Evolutionary conservation across 2,888 invertebrate species (phyloP).

Genomic region (Nomada hirtipes): DNA sequence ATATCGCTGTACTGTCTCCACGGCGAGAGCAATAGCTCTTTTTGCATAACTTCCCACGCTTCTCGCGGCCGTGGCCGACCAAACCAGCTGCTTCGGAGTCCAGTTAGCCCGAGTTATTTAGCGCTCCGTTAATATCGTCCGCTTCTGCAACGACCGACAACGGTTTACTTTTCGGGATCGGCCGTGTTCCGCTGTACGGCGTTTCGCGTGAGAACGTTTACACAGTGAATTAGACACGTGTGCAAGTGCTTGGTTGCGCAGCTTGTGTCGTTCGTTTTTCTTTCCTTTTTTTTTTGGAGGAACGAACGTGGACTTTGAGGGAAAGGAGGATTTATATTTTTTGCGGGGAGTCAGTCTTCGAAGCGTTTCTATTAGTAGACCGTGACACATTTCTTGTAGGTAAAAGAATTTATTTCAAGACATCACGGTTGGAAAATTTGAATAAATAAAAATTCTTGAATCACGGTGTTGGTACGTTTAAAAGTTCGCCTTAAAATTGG

Average conservation of each 20-base stretch:
- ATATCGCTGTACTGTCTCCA: slow-evolving; percentile 58
- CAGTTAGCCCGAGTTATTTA: slow-evolving; percentile 69
- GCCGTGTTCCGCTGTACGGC: slow-evolving; percentile 44
- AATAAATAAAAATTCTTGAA: too few relatives aligned
- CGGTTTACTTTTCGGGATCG: slow-evolving; percentile 57
- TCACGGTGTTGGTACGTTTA: too few relatives aligned
- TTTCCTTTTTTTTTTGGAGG: too few relatives aligned
- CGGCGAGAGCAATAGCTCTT: slow-evolving; percentile 54
- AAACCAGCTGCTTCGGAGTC: slow-evolving; percentile 64
- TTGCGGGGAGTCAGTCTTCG: too few relatives aligned
- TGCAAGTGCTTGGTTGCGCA: not conserved
- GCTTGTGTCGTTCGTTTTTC: not conserved
- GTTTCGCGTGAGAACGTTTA: slow-evolving; percentile 39
- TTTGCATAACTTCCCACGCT: slow-evolving; percentile 77
- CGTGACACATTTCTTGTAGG: too few relatives aligned
- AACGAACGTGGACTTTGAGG: too few relatives aligned
- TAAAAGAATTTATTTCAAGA: too few relatives aligned
- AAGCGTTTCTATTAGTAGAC: too few relatives aligned
- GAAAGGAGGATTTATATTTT: too few relatives aligned
- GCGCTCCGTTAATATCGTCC: slow-evolving; percentile 70
- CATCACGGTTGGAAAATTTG: too few relatives aligned
- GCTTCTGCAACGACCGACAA: slow-evolving; percentile 48
- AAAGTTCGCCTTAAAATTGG: too few relatives aligned
- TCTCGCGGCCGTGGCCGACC: slow-evolving; percentile 49
- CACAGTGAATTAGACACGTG: not conserved